A percentile compares a stretch with the other conserved stretches of the same genome.
Evolutionary conservation across 2,888 invertebrate genomes (phyloP).

Genomic region (Caenorhabditis sp.): DNA sequence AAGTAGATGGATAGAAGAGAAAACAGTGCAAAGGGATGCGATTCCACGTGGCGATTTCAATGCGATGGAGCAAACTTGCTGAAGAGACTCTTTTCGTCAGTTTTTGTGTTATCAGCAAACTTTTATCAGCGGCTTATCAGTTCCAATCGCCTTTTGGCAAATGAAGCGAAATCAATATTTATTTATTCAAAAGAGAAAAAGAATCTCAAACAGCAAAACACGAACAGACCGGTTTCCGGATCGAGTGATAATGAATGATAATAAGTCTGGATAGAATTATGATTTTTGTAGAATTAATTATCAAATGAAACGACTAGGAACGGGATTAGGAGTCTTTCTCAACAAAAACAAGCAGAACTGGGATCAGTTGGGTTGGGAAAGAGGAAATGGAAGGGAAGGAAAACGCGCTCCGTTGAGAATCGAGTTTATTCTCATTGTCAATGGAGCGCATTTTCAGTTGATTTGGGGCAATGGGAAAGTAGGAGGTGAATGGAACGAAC

Average conservation of each 20-base stretch:
- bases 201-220: not conserved
- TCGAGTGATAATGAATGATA: not conserved
- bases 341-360: not conserved
- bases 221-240: not conserved
- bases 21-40: too few species aligned
- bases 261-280: too few species aligned
- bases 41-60: slow-evolving; percentile 2
- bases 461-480: not conserved
- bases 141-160: not conserved
- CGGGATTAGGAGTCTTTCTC: not conserved
- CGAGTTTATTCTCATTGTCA: too few species aligned
- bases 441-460: too few species aligned
- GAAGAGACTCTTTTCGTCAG: not conserved
- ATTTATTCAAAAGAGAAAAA: not conserved
- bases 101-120: not conserved
- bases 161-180: not conserved
- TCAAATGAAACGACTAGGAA: not conserved
- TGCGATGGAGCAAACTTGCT: not conserved
- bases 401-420: too few species aligned
- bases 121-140: slow-evolving; percentile 8
- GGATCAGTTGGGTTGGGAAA: slow-evolving; percentile 5
- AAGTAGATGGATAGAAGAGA: too few species aligned
- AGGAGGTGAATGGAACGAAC: slow-evolving; percentile 1
- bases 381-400: not conserved
- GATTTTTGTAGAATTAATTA: too few species aligned